Conservation (phyloP, 1,140 invertebrate species). For the Pseudobourletiella spinata region DNA sequence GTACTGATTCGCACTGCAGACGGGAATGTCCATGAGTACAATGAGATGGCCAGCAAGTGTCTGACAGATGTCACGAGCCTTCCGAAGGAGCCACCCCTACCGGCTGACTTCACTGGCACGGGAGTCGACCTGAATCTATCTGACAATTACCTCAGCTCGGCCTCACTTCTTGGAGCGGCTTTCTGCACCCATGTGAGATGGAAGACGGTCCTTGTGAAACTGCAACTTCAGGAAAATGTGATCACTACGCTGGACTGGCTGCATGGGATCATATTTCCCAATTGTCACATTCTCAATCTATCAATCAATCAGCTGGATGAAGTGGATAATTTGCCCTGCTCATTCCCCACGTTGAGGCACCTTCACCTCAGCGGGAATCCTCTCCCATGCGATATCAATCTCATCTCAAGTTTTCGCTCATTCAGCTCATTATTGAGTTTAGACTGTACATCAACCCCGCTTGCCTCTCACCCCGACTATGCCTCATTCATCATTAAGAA, state of each 20-base stretch:
- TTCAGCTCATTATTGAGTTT: constrained; percentile 5
- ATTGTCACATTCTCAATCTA: constrained; percentile 24
- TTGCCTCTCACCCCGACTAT: constrained; percentile 27
- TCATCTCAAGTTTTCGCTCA: constrained; percentile 4
- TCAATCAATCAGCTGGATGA: constrained; percentile 18
- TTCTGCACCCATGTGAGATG: constrained; percentile 11
- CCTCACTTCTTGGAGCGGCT: not conserved
- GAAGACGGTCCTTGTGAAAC: constrained; percentile 13
- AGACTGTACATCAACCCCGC: constrained; percentile 16
- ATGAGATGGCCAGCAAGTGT: constrained; percentile 12
- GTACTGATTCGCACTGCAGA: no score
- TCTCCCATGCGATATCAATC: constrained; percentile 3
- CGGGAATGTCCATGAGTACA: not conserved
- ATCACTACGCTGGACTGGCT: constrained; percentile 25
- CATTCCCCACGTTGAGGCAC: constrained; percentile 21
- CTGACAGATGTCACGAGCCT: constrained; percentile 14
- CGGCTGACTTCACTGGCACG: not conserved
- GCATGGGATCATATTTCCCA: constrained; percentile 21
- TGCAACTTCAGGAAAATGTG: constrained; percentile 28
- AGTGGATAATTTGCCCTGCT: constrained; percentile 6
- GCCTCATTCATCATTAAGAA: not conserved
- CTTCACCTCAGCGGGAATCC: constrained; percentile 25
- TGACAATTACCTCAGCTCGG: constrained; percentile 25
- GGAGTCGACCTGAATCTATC: constrained; percentile 23
- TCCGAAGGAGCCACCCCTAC: constrained; percentile 12